Conservation (phyloP, 2,797 vertebrate genomes). For the Sebastes minor region DNA sequence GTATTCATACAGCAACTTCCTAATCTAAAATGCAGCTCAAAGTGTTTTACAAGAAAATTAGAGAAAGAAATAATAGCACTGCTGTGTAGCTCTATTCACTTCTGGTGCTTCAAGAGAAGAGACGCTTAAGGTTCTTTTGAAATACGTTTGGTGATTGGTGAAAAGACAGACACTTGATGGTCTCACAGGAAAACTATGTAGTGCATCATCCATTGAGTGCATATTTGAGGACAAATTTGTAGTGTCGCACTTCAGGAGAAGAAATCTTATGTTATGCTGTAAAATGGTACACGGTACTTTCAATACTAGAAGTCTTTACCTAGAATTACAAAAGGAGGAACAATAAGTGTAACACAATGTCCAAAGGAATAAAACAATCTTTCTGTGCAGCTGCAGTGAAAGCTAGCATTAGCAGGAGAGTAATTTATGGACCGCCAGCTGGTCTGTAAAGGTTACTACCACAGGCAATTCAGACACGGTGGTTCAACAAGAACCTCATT, state of each 20-base stretch:
- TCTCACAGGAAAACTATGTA: not conserved
- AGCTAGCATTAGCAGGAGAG: slow-evolving; percentile 33
- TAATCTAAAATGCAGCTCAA: too few species aligned
- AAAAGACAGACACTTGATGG: not conserved
- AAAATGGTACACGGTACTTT: not conserved
- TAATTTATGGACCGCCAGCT: slow-evolving; percentile 70
- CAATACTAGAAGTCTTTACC: not conserved
- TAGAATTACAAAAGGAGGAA: not conserved
- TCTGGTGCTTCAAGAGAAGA: not conserved
- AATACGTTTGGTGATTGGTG: not conserved
- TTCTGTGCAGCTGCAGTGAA: slow-evolving; percentile 37
- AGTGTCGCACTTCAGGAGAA: not conserved
- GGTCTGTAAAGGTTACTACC: slow-evolving; percentile 73
- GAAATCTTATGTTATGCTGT: not conserved
- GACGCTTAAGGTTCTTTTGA: not conserved
- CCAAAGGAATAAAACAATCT: slow-evolving; percentile 4
- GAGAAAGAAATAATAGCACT: too few species aligned
- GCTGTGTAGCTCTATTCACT: not conserved
- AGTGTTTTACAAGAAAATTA: too few species aligned
- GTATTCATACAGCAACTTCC: too few species aligned
- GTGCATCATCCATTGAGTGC: not conserved
- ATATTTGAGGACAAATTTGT: not conserved
- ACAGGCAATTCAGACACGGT: slow-evolving; percentile 59
- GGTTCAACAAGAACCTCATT: slow-evolving; percentile 59
- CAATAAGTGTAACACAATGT: slow-evolving; percentile 36